A percentile compares a stretch with the other conserved stretches of the same genome.
Evolutionary conservation across 2,888 invertebrate genomes (phyloP).

Genomic region (Iphiclides podalirius): DNA sequence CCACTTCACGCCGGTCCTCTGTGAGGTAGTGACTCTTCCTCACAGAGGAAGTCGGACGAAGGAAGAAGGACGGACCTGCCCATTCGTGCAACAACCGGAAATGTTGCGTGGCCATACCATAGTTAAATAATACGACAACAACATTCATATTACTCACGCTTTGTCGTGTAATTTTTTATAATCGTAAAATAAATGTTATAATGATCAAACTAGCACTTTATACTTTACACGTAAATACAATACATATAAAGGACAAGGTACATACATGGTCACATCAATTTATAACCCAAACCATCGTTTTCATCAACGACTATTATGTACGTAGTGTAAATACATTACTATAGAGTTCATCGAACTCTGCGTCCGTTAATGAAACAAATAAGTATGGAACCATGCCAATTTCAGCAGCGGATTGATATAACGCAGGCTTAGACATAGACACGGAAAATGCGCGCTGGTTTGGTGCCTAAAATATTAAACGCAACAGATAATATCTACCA

Average conservation of each 20-base stretch:
- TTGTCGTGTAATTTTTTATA: too few species aligned
- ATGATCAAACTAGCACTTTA: too few species aligned
- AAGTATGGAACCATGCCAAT: constrained; percentile 53
- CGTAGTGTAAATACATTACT: not conserved
- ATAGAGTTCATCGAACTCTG: not conserved
- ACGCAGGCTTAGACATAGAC: constrained; percentile 64
- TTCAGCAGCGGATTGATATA: constrained; percentile 65
- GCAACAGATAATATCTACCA: constrained; percentile 71
- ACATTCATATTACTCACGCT: not conserved
- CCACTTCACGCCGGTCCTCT: too few species aligned
- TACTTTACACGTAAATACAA: too few species aligned
- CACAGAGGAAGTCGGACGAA: too few species aligned
- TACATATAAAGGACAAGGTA: not conserved
- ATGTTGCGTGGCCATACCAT: not conserved
- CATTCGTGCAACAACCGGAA: too few species aligned
- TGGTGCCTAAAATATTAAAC: constrained; percentile 74
- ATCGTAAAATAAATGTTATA: too few species aligned
- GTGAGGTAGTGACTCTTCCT: too few species aligned
- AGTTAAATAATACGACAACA: not conserved
- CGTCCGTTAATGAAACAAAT: constrained; percentile 36
- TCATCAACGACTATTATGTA: not conserved
- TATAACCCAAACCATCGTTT: not conserved
- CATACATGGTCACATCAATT: not conserved
- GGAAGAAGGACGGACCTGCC: too few species aligned
- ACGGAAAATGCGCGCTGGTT: constrained; percentile 64